A percentile compares a stretch with the other conserved stretches of the same genome.
Conservation (phyloP, 2,113 vertebrate genomes). For the Chaetura pelagica region DNA sequence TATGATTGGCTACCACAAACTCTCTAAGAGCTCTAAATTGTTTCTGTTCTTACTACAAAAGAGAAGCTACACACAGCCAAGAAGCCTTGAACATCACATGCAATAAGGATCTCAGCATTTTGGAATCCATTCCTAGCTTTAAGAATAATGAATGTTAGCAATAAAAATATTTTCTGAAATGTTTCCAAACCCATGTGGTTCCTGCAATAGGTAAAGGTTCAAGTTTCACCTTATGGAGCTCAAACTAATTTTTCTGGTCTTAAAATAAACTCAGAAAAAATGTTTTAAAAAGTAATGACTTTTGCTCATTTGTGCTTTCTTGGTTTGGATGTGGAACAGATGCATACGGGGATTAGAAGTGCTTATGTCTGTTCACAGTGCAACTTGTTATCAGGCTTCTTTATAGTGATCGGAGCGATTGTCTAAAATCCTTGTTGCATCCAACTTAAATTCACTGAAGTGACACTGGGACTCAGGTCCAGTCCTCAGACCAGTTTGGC, state of each 20-base stretch:
- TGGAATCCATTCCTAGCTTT: conserved; percentile 29
- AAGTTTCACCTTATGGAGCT: conserved; percentile 2
- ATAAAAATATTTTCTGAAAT: conserved; percentile 11
- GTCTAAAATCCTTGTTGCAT: background rate
- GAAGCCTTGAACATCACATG: background rate
- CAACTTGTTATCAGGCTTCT: background rate
- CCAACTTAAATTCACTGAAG: background rate
- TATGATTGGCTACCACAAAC: background rate
- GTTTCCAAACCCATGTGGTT: conserved; percentile 5
- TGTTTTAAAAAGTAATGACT: background rate
- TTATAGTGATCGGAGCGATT: background rate
- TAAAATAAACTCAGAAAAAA: conserved; percentile 12
- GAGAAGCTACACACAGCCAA: background rate
- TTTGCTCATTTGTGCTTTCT: background rate
- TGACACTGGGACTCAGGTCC: background rate
- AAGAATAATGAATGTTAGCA: background rate
- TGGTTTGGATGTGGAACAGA: background rate
- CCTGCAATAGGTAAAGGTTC: conserved; percentile 22
- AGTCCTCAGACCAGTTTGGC: background rate
- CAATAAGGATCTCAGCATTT: background rate
- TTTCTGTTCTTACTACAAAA: background rate
- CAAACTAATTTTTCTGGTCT: background rate
- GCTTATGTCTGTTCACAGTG: background rate
- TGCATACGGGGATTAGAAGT: rapidly evolving
- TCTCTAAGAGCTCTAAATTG: background rate